Evolutionary conservation across 1,140 invertebrate genomes (phyloP), one percentile per base, ranked within the genome.

Genomic region (Eumeta japonica): DNA sequence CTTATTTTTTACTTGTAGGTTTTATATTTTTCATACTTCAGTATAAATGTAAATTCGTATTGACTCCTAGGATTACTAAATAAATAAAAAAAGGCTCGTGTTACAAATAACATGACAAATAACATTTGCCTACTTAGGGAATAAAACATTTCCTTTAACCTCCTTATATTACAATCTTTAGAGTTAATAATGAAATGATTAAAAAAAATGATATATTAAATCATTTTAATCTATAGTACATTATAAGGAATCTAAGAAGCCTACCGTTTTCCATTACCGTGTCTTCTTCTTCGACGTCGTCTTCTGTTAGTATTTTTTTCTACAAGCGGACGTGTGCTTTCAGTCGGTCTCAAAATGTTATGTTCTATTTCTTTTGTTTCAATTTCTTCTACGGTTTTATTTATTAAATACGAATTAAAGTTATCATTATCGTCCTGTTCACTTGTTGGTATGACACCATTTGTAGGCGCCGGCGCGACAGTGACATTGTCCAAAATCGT

Each of bases 261-360:
- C 50, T 60, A 73, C 68, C 64, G 52, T 58, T 64, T 59, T 34
- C 63, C 46, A 52, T 66, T 70, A 20, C 73, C 70, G 40, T 76
- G 73, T 41, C 68, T 58, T 45, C 68, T 45, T 58, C 66, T 63
- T 44, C 74, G 53, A 5, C 61, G 49, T 28, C 58, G 48, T 27
- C 51, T 61, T 35, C 57, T 62, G 10, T 29, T 44, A 37, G 42
- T 52, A 11, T 48, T 49, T 13, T 60, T 55, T 16, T 58, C 57
- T 33, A 56, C 46, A 19, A 70, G 46, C 31, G 50, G 66, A 41
- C 70, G 68, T 11, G 68, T 41, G 43, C 62, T 73, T 38, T 67
- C 64, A 10, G 67, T 75, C 1, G 70, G 66, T 40, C 62, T 62
- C 20, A 68, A 43, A 38, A 61, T 56, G 47, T 67, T 63, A 11